Base-by-base conservation (phyloP, 2,888 invertebrate species). In the Apamea sordens region DNA sequence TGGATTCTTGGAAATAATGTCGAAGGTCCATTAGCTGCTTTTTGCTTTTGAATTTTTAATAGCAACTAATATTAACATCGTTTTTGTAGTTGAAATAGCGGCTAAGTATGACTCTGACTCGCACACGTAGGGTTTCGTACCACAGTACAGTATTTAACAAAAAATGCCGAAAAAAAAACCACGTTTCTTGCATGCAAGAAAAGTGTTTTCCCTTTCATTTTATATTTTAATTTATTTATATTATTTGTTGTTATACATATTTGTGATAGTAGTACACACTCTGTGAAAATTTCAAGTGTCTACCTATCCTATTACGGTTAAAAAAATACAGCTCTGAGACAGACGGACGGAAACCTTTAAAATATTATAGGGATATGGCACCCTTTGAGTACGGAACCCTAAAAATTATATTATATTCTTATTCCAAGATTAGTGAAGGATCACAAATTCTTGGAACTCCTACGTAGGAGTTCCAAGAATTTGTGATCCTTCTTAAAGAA, bases 1-100 rank as follows among this genome's bases (percentile, higher is more conserved):
- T 59, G 36, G 63, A 76, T 87, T 89, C 88, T 80, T 73, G 84
- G 89, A 89, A 89, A 71, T 61, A 73, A 69, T 67, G 63, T 50
- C 21, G 56, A 70, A 59, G 21, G 13, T 73, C 76, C 78, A 85
- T 87, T 87, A 84, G 59, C 47, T n/a, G 24, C 8, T 63, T 79
- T 81, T 79, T 84, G 36, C 28, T 28, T 53, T 84, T 24, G 63
- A 44, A 18, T 32, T 76, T 76, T 68, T 69, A 68, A 36, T 68
- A 53, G 67, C n/a, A 21, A 61, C 32, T 53, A 18, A 47, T 76
- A 32, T 28, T 53, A 44, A 28, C 41, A n/a, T 0, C 11, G 28
- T n/a, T 71, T 71, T 71, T 32, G 32, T 10, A 50, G 2, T 44
- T 10, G 1, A 50, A 50, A 70, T 32, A 47, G 15, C 1, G 15